Conservation (phyloP, 2,888 invertebrate species). For the Aporophyla lueneburgensis region DNA sequence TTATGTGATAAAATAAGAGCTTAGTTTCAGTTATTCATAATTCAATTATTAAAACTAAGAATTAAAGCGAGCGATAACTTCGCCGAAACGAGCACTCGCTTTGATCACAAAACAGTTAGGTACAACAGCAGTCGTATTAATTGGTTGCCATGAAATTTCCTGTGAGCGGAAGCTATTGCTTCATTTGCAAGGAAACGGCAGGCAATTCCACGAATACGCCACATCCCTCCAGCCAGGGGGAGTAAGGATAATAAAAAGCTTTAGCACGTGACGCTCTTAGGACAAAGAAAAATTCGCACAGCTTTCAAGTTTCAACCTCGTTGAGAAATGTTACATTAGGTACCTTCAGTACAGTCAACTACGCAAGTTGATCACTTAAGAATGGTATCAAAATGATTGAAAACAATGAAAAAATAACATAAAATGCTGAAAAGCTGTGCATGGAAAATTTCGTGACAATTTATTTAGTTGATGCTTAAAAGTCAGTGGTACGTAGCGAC, state of each 20-base stretch:
- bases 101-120: constrained; percentile 31
- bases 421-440: neutral
- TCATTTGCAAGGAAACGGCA: constrained; percentile 80
- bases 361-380: neutral
- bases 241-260: constrained; percentile 84
- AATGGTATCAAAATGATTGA: neutral
- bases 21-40: constrained; percentile 3
- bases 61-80: constrained; percentile 15
- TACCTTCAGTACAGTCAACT: constrained; percentile 14
- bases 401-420: neutral
- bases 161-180: constrained; percentile 72
- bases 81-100: neutral
- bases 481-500: neutral
- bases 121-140: constrained; percentile 43
- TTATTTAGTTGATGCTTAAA: neutral
- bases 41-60: neutral
- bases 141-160: constrained; percentile 65
- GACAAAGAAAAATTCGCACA: constrained; percentile 81
- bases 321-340: constrained; percentile 63
- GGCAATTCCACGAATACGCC: constrained; percentile 69
- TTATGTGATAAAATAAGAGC: neutral
- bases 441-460: neutral
- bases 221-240: constrained; percentile 63
- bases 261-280: constrained; percentile 84
- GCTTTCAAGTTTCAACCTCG: constrained; percentile 74